These are phyloP conservation scores for Neopelma chrysocephalum DNA, from an alignment of 2,797 vertebrate species.

Conservation along the genomic window DNA sequence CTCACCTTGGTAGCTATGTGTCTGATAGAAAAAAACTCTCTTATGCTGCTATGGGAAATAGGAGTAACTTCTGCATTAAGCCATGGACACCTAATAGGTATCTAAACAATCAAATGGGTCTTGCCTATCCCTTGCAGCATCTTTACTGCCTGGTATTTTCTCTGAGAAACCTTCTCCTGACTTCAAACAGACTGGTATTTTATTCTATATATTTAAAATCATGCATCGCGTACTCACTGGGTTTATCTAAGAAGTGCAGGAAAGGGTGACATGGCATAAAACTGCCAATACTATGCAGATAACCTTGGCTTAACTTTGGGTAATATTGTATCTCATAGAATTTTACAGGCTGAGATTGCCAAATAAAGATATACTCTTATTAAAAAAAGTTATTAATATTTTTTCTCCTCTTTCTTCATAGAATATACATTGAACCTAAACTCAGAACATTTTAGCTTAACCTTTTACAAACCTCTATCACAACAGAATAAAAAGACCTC, in stretches of 20 bases:
- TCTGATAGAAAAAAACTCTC: background rate
- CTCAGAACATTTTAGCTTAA: background rate
- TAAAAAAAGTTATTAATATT: background rate
- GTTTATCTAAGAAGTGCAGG: background rate
- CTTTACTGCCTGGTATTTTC: background rate
- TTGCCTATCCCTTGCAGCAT: background rate
- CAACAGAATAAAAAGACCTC: constrained; percentile 22
- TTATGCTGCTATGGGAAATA: background rate
- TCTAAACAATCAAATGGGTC: background rate
- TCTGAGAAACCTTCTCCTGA: background rate
- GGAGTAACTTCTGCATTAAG: background rate
- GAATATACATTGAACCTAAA: background rate
- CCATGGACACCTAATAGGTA: background rate
- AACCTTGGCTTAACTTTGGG: background rate
- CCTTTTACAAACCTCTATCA: background rate
- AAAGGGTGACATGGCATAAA: background rate
- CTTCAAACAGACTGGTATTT: background rate
- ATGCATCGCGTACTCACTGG: accelerated
- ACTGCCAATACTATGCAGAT: background rate
- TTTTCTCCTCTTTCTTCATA: background rate
- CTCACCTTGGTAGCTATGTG: background rate
- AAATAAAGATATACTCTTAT: background rate
- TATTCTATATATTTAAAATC: background rate
- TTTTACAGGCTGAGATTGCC: background rate
- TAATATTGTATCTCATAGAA: background rate